phyloP scores from a whole-genome alignment of 2,113 vertebrate genomes.

The Hipposideros armiger region DNA sequence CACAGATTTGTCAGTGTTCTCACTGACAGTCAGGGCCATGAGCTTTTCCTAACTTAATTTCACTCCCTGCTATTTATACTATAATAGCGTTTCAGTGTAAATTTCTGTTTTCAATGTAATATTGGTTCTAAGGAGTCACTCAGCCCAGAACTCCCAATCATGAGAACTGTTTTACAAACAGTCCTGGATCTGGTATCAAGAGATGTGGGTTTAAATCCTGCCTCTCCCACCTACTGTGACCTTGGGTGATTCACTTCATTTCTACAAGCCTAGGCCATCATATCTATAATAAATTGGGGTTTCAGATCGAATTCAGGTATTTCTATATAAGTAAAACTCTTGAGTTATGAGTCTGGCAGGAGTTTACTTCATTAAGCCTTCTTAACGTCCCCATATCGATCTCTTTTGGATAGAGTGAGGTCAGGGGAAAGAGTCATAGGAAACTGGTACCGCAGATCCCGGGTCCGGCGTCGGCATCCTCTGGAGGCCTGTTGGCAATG shows the following conservation, averaged over 20 bases:
- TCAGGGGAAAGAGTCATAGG: background rate
- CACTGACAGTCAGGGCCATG: background rate
- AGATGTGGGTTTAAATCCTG: background rate
- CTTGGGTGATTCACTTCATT: background rate
- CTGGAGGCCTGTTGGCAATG: background rate
- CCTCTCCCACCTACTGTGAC: background rate
- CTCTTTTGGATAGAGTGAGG: background rate
- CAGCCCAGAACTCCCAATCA: background rate
- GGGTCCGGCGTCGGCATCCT: background rate
- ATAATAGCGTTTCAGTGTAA: background rate
- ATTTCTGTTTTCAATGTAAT: constrained; percentile 20
- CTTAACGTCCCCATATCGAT: background rate
- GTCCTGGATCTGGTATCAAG: background rate
- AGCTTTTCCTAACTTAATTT: constrained; percentile 23
- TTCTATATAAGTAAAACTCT: background rate
- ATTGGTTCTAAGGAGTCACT: background rate
- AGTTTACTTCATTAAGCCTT: background rate
- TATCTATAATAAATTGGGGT: background rate
- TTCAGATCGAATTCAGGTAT: background rate
- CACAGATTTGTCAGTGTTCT: constrained; percentile 46
- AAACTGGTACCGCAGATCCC: background rate
- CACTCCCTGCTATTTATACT: constrained; percentile 14
- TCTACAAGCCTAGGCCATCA: background rate
- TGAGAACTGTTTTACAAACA: background rate
- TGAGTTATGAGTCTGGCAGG: background rate